These are phyloP conservation scores for Pheosia tremula DNA, from an alignment of 2,888 invertebrate genomes.

Conservation along the genomic window DNA sequence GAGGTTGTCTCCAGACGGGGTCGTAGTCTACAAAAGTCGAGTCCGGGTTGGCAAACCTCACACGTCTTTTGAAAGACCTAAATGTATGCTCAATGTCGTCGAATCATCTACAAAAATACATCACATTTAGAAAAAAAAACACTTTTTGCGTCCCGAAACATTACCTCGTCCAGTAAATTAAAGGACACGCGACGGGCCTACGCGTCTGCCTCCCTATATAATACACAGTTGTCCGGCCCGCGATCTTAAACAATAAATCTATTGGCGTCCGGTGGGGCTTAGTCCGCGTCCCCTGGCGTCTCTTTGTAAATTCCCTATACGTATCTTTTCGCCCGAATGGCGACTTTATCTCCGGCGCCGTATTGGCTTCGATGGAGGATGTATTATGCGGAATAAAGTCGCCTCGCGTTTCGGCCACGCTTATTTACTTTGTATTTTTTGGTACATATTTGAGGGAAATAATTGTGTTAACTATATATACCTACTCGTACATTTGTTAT, in stretches of 20 bases:
- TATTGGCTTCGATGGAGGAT: constrained; percentile 51
- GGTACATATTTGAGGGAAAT: constrained; percentile 7
- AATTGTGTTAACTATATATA: constrained; percentile 4
- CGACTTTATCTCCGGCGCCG: constrained; percentile 57
- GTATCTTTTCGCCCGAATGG: constrained; percentile 67
- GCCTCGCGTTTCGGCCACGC: constrained; percentile 4
- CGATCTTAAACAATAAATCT: constrained; percentile 73
- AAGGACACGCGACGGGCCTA: constrained; percentile 4
- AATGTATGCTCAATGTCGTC: too few species aligned
- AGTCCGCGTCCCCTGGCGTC: constrained; percentile 39
- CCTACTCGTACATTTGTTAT: too few species aligned
- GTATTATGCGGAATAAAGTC: constrained; percentile 37
- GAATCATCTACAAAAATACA: too few species aligned
- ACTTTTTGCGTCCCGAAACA: background rate
- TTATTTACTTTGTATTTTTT: background rate
- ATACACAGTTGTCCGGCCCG: constrained; percentile 51
- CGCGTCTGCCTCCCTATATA: constrained; percentile 33
- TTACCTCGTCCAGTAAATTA: constrained; percentile 1
- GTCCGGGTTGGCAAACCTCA: too few species aligned
- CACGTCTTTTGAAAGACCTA: too few species aligned
- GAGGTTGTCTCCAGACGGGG: too few species aligned
- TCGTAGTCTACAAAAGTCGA: too few species aligned
- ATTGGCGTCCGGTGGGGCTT: constrained; percentile 52
- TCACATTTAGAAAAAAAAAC: too few species aligned
- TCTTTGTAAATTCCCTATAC: constrained; percentile 57